Evolutionary conservation across 2,113 vertebrate species (phyloP).

Genomic region (Hylia prasina): DNA sequence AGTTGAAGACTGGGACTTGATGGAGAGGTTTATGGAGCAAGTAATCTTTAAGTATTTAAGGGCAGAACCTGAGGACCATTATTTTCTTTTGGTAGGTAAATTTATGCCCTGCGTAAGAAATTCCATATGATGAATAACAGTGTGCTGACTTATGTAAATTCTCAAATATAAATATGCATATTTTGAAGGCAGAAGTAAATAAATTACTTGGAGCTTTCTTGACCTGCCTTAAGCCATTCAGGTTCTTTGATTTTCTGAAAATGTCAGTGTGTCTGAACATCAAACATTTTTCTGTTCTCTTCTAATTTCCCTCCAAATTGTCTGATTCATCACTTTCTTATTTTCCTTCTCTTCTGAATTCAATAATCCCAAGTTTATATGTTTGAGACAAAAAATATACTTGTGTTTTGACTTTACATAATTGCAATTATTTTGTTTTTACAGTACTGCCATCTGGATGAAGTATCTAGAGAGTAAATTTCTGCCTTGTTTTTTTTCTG

Average conservation of each 20-base stretch:
- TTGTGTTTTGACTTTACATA: background rate
- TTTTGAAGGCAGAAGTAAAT: background rate
- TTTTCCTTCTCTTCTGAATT: background rate
- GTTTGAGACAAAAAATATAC: background rate
- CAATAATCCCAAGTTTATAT: background rate
- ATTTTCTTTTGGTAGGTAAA: constrained; percentile 92
- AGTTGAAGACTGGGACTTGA: constrained; percentile 98
- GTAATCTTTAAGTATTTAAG: constrained; percentile 98
- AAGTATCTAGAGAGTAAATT: background rate
- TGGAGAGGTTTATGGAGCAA: constrained; percentile 99
- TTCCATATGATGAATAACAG: background rate
- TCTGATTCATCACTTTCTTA: background rate
- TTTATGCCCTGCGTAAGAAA: background rate
- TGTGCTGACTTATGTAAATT: background rate
- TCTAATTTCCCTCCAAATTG: background rate
- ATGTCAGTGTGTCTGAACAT: background rate
- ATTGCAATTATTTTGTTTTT: background rate
- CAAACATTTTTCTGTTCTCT: background rate
- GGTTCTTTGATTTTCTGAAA: background rate
- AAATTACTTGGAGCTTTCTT: background rate
- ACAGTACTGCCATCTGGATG: background rate
- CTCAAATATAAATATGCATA: background rate
- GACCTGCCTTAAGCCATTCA: background rate
- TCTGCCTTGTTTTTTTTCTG: background rate
- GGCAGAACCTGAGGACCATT: constrained; percentile 97